Percentiles rank a stretch among this genome's conserved stretches.
These are phyloP conservation scores for Microcaecilia unicolor DNA, from an alignment of 2,797 vertebrate species.

Conservation along the genomic window DNA sequence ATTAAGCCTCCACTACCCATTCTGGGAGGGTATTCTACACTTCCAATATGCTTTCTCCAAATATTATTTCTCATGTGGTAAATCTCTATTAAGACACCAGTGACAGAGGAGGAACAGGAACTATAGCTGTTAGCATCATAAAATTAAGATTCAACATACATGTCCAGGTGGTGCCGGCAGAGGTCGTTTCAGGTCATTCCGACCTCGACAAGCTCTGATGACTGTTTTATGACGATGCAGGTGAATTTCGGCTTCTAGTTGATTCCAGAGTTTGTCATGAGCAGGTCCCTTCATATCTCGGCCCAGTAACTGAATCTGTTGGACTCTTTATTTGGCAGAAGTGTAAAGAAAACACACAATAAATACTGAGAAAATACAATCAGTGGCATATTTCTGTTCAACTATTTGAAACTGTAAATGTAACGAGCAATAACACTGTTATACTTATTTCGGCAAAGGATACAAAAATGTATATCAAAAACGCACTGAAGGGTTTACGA, in stretches of 20 bases:
- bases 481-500: too few species aligned
- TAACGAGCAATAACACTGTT: fast-evolving
- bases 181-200: conserved; percentile 85
- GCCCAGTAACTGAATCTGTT: conserved; percentile 93
- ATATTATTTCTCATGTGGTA: too few species aligned
- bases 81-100: neutral
- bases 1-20: too few species aligned
- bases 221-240: conserved; percentile 96
- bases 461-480: neutral
- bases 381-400: too few species aligned
- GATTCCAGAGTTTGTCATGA: conserved; percentile 97
- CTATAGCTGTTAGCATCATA: neutral
- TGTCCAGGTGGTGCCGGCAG: conserved; percentile 83
- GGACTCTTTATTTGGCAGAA: conserved; percentile 60
- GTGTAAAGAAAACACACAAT: neutral
- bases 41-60: too few species aligned
- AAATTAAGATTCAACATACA: conserved; percentile 50
- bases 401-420: neutral
- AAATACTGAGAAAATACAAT: neutral
- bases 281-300: conserved; percentile 97
- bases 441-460: too few species aligned
- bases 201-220: conserved; percentile 88
- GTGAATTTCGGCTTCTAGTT: conserved; percentile 95
- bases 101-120: neutral
- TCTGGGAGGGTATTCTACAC: too few species aligned